Evolutionary conservation across 2,888 invertebrate species (phyloP), one percentile per base, ranked within the genome.

Genomic region (Alsophila aescularia): DNA sequence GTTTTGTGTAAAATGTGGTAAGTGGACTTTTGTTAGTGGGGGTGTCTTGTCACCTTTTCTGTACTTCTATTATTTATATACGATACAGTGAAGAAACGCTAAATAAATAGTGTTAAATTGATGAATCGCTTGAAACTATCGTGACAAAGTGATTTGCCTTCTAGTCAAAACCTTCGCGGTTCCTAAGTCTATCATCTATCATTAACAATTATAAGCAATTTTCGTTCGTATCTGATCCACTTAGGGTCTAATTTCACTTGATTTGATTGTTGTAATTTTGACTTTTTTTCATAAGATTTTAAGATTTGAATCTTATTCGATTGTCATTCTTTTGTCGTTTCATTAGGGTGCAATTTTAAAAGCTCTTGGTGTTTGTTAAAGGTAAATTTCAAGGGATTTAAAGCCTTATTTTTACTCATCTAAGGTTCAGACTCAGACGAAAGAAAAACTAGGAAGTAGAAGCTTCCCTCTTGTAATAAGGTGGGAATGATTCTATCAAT

Each of bases 131-230:
- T 68, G 58, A 69, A 73, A 72, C 60, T 41, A 53, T 72, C 72
- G 69, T 72, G 69, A 66, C 79, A n/a, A 78, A 80, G 44, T 60
- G 66, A 78, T 79, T 78, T 66, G 64, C 55, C 52, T 47, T 61
- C 53, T 51, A 51, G 50, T 58, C 67, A 58, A 61, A 56, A 50
- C 59, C 66, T 70, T 70, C 66, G 66, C 52, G 61, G 64, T 61
- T 58, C 52, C 55, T 66, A 45, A 54, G 4, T n/a, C 13, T 18
- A 54, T 16, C 51, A 32, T 9, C 41, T 36, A 39, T 43, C 34
- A 50, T 29, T 42, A 39, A 31, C 13, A 36, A 1, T 5, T 36
- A 1, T 27, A 45, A 37, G 18, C 10, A 16, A 52, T 13, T 35
- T 40, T 14, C 18, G 36, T 16, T 41, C 37, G 39, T 60, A 57